A percentile compares a stretch with the other conserved stretches of the same genome.
These are phyloP conservation scores for Dreissena polymorpha DNA, from an alignment of 1,140 invertebrate species.

Conservation along the genomic window DNA sequence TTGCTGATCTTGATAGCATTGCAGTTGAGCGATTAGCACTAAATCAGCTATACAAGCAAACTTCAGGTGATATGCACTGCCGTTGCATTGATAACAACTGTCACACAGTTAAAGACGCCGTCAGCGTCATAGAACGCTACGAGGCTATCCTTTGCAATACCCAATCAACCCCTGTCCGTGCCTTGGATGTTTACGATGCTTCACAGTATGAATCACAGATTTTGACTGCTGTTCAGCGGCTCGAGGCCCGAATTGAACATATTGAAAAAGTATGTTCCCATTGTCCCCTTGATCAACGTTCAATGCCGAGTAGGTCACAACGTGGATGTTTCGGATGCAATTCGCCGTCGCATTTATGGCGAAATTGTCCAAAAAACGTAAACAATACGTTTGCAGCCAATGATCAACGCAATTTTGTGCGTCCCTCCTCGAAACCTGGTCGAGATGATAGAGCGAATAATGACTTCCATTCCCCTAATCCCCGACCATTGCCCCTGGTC, in stretches of 20 bases:
- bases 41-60: conserved; percentile 20
- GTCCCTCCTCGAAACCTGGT: background rate
- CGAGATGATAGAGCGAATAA: background rate
- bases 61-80: conserved; percentile 5
- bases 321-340: background rate
- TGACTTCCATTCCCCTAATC: background rate
- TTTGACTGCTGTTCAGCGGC: background rate
- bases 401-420: background rate
- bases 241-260: background rate
- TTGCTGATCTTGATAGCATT: background rate
- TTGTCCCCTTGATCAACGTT: background rate
- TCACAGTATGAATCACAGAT: background rate
- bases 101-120: background rate
- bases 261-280: background rate
- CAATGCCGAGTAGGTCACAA: background rate
- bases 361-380: background rate
- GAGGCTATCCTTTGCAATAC: background rate
- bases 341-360: background rate
- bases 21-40: conserved; percentile 8
- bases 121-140: background rate
- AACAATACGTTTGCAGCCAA: too few species aligned
- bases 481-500: background rate
- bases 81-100: conserved; percentile 1
- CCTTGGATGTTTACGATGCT: background rate
- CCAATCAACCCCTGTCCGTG: background rate